phyloP scores from a whole-genome alignment of 2,113 vertebrate genomes.

The Xenotilapia flavipinnis region DNA sequence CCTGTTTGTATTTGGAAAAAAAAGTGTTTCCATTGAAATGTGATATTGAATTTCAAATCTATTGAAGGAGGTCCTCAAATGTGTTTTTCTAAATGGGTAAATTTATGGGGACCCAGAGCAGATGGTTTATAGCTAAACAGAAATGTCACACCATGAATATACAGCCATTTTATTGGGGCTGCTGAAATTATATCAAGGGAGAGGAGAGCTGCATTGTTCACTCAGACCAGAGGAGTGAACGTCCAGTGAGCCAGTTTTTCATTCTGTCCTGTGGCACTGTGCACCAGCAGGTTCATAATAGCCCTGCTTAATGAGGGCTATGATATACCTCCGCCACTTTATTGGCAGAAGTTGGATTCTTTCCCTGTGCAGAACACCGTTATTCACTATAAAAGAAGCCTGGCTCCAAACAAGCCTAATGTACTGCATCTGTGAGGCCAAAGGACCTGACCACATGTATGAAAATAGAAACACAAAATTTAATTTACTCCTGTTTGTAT shows the following conservation, averaged over 20 bases:
- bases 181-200: conserved; percentile 29
- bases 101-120: not conserved
- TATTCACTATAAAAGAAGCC: conserved; percentile 51
- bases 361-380: conserved; percentile 37
- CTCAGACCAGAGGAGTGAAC: conserved; percentile 12
- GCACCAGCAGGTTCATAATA: conserved; percentile 59
- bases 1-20: not conserved
- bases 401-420: conserved; percentile 15
- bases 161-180: conserved; percentile 21
- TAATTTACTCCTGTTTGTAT: not conserved
- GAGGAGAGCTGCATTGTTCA: conserved; percentile 30
- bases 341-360: conserved; percentile 50
- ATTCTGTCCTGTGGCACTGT: conserved; percentile 43
- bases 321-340: conserved; percentile 61
- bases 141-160: conserved; percentile 29
- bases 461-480: conserved; percentile 2
- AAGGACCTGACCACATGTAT: not conserved
- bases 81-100: not conserved
- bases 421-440: not conserved
- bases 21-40: not conserved
- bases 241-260: conserved; percentile 42
- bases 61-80: not conserved
- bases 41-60: not conserved
- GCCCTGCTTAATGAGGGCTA: conserved; percentile 61
- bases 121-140: conserved; percentile 20